These are phyloP conservation scores for Pyrochroa serraticornis DNA, from an alignment of 2,888 invertebrate genomes.

Conservation along the genomic window DNA sequence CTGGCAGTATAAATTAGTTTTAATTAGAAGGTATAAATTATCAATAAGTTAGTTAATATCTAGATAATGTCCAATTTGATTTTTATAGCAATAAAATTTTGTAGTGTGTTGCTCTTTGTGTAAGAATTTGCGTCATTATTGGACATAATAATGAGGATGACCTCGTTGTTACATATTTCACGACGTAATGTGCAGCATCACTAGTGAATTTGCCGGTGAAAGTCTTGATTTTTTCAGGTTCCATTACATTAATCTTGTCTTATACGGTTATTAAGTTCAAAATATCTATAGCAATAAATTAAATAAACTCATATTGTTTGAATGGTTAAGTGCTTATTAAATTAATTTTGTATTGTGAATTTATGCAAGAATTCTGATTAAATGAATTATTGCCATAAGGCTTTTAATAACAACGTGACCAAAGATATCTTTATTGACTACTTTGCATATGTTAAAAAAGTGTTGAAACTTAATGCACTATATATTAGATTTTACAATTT, in stretches of 20 bases:
- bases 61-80: no score
- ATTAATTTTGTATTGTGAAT: not conserved
- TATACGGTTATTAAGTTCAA: slow-evolving; percentile 22
- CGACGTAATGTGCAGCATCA: slow-evolving; percentile 24
- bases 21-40: no score
- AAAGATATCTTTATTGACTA: no score
- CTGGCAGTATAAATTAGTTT: no score
- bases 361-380: no score
- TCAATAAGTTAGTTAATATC: no score
- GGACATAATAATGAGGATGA: slow-evolving; percentile 21
- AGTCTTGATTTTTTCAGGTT: slow-evolving; percentile 22
- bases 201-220: slow-evolving; percentile 24
- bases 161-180: slow-evolving; percentile 27
- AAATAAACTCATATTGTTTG: slow-evolving; percentile 2
- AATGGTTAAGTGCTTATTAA: slow-evolving; percentile 1
- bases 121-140: slow-evolving; percentile 8
- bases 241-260: slow-evolving; percentile 7
- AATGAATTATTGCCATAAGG: no score
- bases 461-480: no score
- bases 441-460: no score
- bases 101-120: slow-evolving; percentile 6
- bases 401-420: no score
- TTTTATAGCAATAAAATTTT: no score
- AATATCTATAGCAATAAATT: slow-evolving; percentile 21
- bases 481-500: no score